phyloP scores from a whole-genome alignment of 2,113 vertebrate species.

The Chamaea fasciata region DNA sequence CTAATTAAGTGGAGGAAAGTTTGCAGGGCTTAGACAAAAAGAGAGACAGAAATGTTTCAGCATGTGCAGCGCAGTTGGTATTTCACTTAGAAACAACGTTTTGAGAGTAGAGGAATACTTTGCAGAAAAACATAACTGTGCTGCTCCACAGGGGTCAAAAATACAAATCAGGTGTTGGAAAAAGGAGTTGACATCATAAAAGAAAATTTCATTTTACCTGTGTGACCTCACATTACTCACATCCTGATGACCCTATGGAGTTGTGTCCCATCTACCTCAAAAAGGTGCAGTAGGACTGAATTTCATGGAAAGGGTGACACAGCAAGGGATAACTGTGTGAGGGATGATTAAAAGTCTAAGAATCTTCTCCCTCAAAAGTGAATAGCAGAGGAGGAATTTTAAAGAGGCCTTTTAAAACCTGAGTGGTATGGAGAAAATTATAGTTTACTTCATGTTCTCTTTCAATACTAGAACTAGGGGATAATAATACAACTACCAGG shows the following conservation, averaged over 20 bases:
- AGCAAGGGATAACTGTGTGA: neutral
- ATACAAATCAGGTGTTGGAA: neutral
- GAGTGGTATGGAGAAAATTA: neutral
- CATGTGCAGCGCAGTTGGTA: neutral
- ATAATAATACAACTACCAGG: neutral
- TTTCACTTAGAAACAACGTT: neutral
- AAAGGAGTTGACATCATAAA: neutral
- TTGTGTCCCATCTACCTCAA: neutral
- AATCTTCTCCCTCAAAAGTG: neutral
- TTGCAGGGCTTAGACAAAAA: neutral
- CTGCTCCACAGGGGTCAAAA: neutral
- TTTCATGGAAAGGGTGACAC: neutral
- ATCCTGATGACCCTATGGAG: neutral
- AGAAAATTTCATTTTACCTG: neutral
- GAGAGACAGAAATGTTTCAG: neutral
- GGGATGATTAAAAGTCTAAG: neutral
- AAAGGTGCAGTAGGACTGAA: neutral
- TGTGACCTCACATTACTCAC: neutral
- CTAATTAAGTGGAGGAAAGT: neutral
- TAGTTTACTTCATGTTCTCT: neutral
- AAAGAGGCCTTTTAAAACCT: neutral
- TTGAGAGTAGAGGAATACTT: neutral
- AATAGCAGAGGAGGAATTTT: conserved; percentile 7
- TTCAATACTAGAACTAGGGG: neutral
- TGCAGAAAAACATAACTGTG: neutral